phyloP scores from a whole-genome alignment of 1,140 invertebrate species.

The Trichonephila clavipes region DNA sequence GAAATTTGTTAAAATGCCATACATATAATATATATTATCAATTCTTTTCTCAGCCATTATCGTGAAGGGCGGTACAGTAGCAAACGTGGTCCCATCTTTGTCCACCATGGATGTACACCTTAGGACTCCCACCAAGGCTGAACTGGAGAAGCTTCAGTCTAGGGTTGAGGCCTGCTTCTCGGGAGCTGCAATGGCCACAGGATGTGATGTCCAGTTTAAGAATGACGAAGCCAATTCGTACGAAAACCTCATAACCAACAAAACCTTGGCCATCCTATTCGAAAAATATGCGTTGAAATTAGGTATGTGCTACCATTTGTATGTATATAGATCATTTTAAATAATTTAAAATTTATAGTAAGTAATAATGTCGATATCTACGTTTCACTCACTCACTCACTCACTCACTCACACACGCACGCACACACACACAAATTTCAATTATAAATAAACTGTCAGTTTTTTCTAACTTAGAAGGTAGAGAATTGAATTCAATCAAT shows the following conservation, averaged over 20 bases:
- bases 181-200: slow-evolving; percentile 80
- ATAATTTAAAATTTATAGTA: no score
- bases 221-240: slow-evolving; percentile 37
- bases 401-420: no score
- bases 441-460: no score
- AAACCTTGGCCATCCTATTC: slow-evolving; percentile 77
- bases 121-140: slow-evolving; percentile 78
- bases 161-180: slow-evolving; percentile 79
- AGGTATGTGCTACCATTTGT: slow-evolving; percentile 23
- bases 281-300: slow-evolving; percentile 77
- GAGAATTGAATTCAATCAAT: no score
- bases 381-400: no score
- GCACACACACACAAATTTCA: no score
- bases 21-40: not conserved
- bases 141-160: slow-evolving; percentile 78
- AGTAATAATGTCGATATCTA: no score
- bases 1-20: no score
- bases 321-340: no score
- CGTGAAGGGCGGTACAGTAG: slow-evolving; percentile 80
- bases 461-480: no score
- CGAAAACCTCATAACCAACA: slow-evolving; percentile 78
- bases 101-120: slow-evolving; percentile 79
- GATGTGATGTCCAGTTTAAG: slow-evolving; percentile 77
- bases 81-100: slow-evolving; percentile 81
- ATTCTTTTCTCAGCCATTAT: slow-evolving; percentile 70